phyloP scores from a whole-genome alignment of 2,888 invertebrate genomes.

The Volucella zonaria region DNA sequence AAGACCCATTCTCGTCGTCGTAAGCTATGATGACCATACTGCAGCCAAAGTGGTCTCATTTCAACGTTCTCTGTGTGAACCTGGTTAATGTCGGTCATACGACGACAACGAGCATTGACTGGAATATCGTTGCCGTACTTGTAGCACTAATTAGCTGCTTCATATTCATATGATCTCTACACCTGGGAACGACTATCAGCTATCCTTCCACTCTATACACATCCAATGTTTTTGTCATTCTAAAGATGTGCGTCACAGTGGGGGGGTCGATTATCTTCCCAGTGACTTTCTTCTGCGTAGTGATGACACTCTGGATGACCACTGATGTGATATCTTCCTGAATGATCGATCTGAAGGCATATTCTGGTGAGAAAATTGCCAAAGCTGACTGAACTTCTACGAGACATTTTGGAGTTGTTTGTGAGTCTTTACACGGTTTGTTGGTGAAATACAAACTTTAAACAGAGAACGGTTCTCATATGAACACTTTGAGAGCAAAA shows the following conservation, averaged over 20 bases:
- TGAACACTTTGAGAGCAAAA: background rate
- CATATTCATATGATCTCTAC: constrained; percentile 94
- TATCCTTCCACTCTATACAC: constrained; percentile 98
- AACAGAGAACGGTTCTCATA: background rate
- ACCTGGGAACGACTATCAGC: constrained; percentile 98
- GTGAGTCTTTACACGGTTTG: constrained; percentile 2
- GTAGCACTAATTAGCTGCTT: constrained; percentile 98
- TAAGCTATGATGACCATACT: constrained; percentile 95
- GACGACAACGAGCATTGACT: constrained; percentile 94
- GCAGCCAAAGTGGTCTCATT: constrained; percentile 98
- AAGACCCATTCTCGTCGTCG: constrained; percentile 93
- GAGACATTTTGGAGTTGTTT: constrained; percentile 87
- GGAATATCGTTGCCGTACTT: constrained; percentile 97
- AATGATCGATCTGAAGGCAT: constrained; percentile 99
- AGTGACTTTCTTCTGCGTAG: constrained; percentile 99
- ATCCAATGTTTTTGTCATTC: constrained; percentile 94
- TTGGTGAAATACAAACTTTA: background rate
- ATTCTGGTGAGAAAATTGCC: constrained; percentile 99
- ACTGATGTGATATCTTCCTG: constrained; percentile 99
- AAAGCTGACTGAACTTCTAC: constrained; percentile 99
- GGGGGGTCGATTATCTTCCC: constrained; percentile 97
- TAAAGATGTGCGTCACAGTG: constrained; percentile 96
- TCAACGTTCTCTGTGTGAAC: constrained; percentile 99
- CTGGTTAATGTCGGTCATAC: constrained; percentile 97
- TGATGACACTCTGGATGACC: constrained; percentile 96